Evolutionary conservation across 2,888 invertebrate genomes (phyloP).

Genomic region (Drosophila aldrichi): DNA sequence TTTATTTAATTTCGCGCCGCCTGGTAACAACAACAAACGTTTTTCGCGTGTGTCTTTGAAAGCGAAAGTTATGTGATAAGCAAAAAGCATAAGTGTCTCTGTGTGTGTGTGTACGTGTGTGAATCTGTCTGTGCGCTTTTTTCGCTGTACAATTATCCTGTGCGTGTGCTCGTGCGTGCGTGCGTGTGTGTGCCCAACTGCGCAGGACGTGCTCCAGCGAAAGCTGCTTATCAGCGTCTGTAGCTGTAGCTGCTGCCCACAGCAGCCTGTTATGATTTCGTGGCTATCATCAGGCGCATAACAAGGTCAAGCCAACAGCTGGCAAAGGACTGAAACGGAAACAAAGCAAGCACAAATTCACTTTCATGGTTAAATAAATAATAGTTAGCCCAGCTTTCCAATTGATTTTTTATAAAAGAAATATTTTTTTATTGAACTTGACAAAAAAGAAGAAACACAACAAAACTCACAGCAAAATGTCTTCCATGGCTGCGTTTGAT

Average conservation of each 20-base stretch:
- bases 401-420: neutral
- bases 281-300: conserved; percentile 35
- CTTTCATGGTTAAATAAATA: conserved; percentile 11
- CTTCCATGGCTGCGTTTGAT: conserved; percentile 83
- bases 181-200: conserved; percentile 36
- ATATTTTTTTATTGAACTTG: conserved; percentile 11
- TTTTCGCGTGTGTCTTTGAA: conserved; percentile 21
- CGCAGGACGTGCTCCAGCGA: conserved; percentile 65
- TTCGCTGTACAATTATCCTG: conserved; percentile 41
- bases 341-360: conserved; percentile 6
- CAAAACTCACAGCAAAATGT: conserved; percentile 66
- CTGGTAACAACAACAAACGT: conserved; percentile 18
- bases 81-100: conserved; percentile 2
- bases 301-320: conserved; percentile 71
- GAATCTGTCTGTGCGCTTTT: conserved; percentile 38
- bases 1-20: conserved; percentile 34
- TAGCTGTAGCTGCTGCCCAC: conserved; percentile 30
- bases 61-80: conserved; percentile 70
- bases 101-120: conserved; percentile 1
- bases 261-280: conserved; percentile 42
- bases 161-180: conserved; percentile 26
- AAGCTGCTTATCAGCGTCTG: conserved; percentile 58
- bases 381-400: neutral
- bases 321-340: conserved; percentile 23
- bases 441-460: conserved; percentile 16